A percentile compares a stretch with the other conserved stretches of the same genome.
These are phyloP conservation scores for Perca flavescens DNA, from an alignment of 2,113 vertebrate genomes.

Conservation along the genomic window DNA sequence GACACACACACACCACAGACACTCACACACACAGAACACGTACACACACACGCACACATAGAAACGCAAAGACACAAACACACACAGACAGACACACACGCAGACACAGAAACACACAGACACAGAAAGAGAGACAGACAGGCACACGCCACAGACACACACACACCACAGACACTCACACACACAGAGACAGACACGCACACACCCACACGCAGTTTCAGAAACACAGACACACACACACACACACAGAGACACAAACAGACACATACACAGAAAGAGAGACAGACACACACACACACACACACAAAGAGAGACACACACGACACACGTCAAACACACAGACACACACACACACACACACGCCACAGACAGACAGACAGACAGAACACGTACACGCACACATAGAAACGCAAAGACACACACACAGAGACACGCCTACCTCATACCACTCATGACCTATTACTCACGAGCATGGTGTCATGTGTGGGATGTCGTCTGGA, in stretches of 20 bases:
- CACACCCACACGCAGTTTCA: constrained; percentile 3
- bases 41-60: background rate
- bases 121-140: no score
- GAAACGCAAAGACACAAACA: constrained; percentile 19
- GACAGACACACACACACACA: no score
- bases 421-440: background rate
- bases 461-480: constrained; percentile 4
- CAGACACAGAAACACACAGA: background rate
- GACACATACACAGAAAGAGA: no score
- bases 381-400: background rate
- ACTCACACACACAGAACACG: constrained; percentile 3
- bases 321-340: background rate
- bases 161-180: background rate
- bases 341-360: background rate
- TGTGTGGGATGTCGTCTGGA: background rate
- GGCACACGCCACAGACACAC: background rate
- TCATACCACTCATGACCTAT: background rate
- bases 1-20: background rate
- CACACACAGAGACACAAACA: background rate
- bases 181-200: background rate
- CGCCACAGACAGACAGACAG: background rate
- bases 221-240: background rate
- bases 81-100: background rate
- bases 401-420: background rate
- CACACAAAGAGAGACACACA: background rate